Evolutionary conservation across 2,888 invertebrate genomes (phyloP), one percentile per base, ranked within the genome.

Genomic region (Heliconius ethilla): DNA sequence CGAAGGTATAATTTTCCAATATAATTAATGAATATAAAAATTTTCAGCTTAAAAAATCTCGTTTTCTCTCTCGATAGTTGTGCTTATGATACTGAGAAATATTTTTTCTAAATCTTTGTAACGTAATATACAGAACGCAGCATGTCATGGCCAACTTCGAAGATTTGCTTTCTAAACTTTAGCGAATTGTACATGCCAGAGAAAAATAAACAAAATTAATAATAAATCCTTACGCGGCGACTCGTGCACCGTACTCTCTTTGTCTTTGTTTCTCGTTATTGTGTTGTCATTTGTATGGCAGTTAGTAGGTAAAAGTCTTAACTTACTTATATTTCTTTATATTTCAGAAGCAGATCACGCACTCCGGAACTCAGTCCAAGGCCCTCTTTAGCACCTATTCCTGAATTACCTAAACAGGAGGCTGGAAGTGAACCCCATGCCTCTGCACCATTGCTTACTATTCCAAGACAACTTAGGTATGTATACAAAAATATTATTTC

Each of bases 351-450:
- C 62, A 82, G 90, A 15, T 91, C 91, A 0, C 89, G 89, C 10
- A 93, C 93, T 0, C 93, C 93, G 0, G 92, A 92, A 7, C 37
- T 89, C 2, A 92, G 92, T 73, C 92, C 92, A 0, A 88, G 88
- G 2, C 83, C 87, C 13, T 88, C 90, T 0, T 82, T 93, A 10
- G 85, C 89, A 0, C 82, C 91, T 0, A 92, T 93, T 2, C 85
- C 83, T 0, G 93, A 93, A 63, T 89, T 84, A 63, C 90, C 92
- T 1, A 83, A 79, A 25, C 89, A 86, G 51, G 92, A 92, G 75
- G 29, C 62, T 0, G 88, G 86, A 1, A 87, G 87, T 55, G 89
- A 89, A 63, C 86, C 88, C 0, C 91, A 89, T 18, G 1, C 40
- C 37, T 7, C 59, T 40, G 55, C 81, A 13, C 82, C 79, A 0